phyloP scores from a whole-genome alignment of 2,888 invertebrate genomes.

The Exocentrus adspersus region DNA sequence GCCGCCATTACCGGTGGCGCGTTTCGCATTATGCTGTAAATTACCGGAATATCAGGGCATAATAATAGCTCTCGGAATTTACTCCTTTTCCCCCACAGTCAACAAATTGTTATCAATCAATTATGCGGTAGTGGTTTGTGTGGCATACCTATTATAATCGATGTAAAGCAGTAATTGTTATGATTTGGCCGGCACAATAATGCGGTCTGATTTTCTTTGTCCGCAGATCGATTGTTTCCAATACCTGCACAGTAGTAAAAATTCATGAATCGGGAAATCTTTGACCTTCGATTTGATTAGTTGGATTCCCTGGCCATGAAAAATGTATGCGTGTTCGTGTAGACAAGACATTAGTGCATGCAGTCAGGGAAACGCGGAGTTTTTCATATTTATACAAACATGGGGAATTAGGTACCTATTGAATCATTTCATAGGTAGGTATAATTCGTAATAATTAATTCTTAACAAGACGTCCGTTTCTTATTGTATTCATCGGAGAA shows the following conservation, averaged over 20 bases:
- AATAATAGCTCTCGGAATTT: not conserved
- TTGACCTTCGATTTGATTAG: not conserved
- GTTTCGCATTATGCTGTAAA: not conserved
- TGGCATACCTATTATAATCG: not conserved
- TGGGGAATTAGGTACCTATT: no score
- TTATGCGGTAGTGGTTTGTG: not conserved
- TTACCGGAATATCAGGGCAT: not conserved
- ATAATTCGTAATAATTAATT: not conserved
- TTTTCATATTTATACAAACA: no score
- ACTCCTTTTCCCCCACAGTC: not conserved
- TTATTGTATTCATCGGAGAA: not conserved
- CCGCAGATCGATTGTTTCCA: constrained; percentile 9
- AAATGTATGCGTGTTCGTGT: no score
- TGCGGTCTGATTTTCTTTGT: not conserved
- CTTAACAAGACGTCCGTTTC: not conserved
- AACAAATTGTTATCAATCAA: constrained; percentile 13
- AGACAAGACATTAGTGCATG: no score
- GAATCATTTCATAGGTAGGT: no score
- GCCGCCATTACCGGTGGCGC: no score
- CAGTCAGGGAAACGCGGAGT: no score
- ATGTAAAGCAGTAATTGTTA: not conserved
- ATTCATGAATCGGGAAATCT: not conserved
- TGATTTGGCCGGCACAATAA: not conserved
- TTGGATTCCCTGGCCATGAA: no score
- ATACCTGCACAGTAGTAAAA: not conserved